Evolutionary conservation across 92 coral and sea anemone species (phyloP).

Genomic region (Bergia puertoricense): DNA sequence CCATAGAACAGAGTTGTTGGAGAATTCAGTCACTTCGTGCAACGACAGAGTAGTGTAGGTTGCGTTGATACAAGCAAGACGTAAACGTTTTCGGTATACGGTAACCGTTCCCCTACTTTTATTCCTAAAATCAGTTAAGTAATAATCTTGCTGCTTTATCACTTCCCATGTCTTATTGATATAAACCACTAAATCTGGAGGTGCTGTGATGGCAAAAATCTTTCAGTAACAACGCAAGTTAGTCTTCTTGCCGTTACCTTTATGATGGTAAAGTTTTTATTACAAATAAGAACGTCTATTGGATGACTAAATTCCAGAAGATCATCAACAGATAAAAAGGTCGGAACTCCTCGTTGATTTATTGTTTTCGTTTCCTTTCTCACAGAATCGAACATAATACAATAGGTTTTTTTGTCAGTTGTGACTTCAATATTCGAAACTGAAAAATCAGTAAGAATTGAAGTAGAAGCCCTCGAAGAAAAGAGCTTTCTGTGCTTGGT

Average conservation of each 20-base stretch:
- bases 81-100: slow-evolving; percentile 45
- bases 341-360: background rate
- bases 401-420: background rate
- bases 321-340: background rate
- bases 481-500: too few species aligned
- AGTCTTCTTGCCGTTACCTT: slow-evolving; percentile 39
- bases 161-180: slow-evolving; percentile 41
- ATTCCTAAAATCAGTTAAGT: background rate
- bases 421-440: too few species aligned
- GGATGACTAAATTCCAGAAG: slow-evolving; percentile 16
- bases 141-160: slow-evolving; percentile 30
- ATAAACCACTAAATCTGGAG: slow-evolving; percentile 10
- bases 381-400: background rate
- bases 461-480: too few species aligned
- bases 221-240: slow-evolving; percentile 38
- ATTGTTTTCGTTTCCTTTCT: background rate
- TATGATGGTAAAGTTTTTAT: background rate
- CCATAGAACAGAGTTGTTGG: slow-evolving; percentile 50
- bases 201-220: background rate
- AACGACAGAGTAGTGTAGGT: slow-evolving; percentile 16
- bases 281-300: background rate
- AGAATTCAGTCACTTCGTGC: slow-evolving; percentile 27
- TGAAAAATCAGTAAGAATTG: too few species aligned
- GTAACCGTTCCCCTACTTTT: slow-evolving; percentile 25
- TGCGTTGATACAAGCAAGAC: slow-evolving; percentile 45